Conservation (phyloP, 2,113 vertebrate genomes). For the Chaetodon auriga region DNA sequence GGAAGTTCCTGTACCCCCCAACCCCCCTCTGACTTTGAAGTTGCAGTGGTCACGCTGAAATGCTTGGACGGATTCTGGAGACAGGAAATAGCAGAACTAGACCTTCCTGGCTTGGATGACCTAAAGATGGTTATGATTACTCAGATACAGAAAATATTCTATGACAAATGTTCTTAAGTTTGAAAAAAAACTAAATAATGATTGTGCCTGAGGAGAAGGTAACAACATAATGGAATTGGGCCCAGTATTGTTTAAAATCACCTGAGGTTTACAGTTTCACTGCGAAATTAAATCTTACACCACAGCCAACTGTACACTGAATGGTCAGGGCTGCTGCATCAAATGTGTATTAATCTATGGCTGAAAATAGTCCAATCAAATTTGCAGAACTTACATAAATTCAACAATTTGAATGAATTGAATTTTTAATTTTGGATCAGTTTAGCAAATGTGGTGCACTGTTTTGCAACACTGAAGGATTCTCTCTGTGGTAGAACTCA, state of each 20-base stretch:
- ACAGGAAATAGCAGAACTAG: slow-evolving; percentile 34
- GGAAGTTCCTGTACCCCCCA: slow-evolving; percentile 24
- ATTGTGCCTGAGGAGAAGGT: neutral
- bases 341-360: too few species aligned
- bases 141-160: too few species aligned
- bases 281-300: neutral
- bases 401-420: too few species aligned
- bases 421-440: too few species aligned
- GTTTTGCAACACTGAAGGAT: too few species aligned
- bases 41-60: neutral
- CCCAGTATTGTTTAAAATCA: neutral
- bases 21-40: neutral
- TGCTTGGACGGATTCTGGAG: neutral
- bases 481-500: too few species aligned
- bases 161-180: too few species aligned
- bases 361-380: too few species aligned
- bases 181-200: too few species aligned
- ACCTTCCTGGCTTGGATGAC: neutral
- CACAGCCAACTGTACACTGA: neutral
- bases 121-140: neutral
- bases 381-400: too few species aligned
- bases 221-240: neutral
- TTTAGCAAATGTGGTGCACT: too few species aligned
- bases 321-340: too few species aligned
- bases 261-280: neutral